Conservation (phyloP, 2,888 invertebrate species). For the Scaptomyza polygonia region DNA sequence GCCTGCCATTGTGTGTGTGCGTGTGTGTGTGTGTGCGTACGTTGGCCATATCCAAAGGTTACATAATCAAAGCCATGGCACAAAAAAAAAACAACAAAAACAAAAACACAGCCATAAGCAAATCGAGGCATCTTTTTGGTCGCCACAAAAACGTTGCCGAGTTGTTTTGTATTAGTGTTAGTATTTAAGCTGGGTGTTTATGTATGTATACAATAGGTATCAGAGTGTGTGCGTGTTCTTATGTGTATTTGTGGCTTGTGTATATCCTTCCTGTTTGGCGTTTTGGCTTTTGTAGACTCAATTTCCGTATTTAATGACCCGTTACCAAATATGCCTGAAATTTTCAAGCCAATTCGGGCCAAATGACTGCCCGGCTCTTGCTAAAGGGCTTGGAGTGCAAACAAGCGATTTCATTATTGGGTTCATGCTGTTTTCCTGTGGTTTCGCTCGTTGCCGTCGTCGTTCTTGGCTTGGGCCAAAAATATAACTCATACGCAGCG, state of each 20-base stretch:
- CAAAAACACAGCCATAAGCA: conserved; percentile 11
- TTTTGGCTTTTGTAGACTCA: conserved; percentile 78
- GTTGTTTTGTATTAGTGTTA: conserved; percentile 32
- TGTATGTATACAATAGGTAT: conserved; percentile 11
- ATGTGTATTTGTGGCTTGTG: conserved; percentile 49
- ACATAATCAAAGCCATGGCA: conserved; percentile 59
- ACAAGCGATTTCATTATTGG: conserved; percentile 50
- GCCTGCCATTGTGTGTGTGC: conserved; percentile 50
- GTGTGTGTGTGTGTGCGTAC: conserved; percentile 18
- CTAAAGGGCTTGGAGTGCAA: conserved; percentile 22
- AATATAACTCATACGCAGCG: conserved; percentile 31
- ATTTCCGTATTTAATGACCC: conserved; percentile 82
- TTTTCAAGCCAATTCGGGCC: conserved; percentile 59
- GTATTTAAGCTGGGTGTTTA: conserved; percentile 5
- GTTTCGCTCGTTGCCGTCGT: neutral
- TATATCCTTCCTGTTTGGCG: conserved; percentile 62
- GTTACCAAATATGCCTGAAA: conserved; percentile 75
- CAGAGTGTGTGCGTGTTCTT: conserved; percentile 12
- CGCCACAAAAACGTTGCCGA: conserved; percentile 51
- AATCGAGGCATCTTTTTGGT: conserved; percentile 39
- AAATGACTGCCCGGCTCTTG: conserved; percentile 25
- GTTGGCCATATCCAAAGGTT: conserved; percentile 50
- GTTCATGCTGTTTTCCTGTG: conserved; percentile 6
- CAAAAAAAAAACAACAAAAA: conserved; percentile 9
- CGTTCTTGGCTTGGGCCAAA: neutral